Evolutionary conservation across 2,797 vertebrate genomes (phyloP), one percentile per base, ranked within the genome.

Genomic region (Sparidentex hasta): DNA sequence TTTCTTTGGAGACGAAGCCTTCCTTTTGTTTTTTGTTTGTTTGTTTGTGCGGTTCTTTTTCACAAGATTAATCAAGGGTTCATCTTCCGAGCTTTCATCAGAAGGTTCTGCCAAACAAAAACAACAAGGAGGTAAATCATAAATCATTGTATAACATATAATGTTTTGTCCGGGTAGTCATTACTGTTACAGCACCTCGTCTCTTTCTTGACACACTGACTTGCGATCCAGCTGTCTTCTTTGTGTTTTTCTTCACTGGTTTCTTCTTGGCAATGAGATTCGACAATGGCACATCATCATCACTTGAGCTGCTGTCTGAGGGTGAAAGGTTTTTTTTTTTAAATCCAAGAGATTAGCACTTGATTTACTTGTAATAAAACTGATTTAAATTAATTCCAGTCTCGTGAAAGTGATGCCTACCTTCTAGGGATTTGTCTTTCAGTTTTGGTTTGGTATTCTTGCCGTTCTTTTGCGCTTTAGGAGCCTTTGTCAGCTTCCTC

Each of bases 11-110:
- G 81, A 0, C 1, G 58, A 48, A 27, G 63, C 38, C 68, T 81
- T 82, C 2, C 41, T 56, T 79, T 69, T 88, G 50, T 2, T 59
- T 55, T 74, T 74, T 4, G 27, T 48, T 27, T 29, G 66, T 55
- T 54, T 73, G 17, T 16, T 47, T 61, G 17, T 54, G 16, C 23
- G 7, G 1, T 57, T 78, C 73, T 82, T 92, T 73, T 88, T 86
- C 52, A 43, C 55, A 0, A 82, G 3, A 25, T 70, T 81, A 29
- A 78, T 78, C 64, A 86, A 64, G 0, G 92, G 86, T 62, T 92
- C 90, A 2, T 93, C 85, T 0, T 91, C 91, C 0, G 91, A 91
- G 85, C 86, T 88, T 8, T 85, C 83, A 4, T 84, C 84, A 0
- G 70, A 54, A 8, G 4, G 16, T 29, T 43, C 93, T 93, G 85